Percentiles rank a stretch among this genome's conserved stretches.
These are phyloP conservation scores for Andrena flavipes DNA, from an alignment of 2,888 invertebrate species.

Conservation along the genomic window DNA sequence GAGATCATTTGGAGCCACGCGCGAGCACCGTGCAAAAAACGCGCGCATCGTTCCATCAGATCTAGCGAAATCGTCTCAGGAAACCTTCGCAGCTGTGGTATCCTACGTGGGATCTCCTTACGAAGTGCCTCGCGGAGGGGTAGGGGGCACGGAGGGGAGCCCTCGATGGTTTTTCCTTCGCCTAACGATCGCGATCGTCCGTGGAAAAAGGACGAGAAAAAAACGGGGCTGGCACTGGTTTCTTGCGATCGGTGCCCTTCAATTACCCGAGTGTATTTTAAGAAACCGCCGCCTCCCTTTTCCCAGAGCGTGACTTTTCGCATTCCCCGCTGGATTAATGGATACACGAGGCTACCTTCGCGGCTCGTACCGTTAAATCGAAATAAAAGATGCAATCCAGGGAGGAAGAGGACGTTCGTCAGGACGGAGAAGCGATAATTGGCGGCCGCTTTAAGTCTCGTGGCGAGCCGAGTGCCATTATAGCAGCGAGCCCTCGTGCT, in stretches of 20 bases:
- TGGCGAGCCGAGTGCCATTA: slow-evolving; percentile 53
- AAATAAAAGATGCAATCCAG: slow-evolving; percentile 45
- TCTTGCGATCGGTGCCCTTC: slow-evolving; percentile 61
- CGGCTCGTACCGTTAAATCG: slow-evolving; percentile 49
- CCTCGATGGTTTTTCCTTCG: slow-evolving; percentile 27
- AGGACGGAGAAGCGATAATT: slow-evolving; percentile 62
- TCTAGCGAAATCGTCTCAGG: background rate
- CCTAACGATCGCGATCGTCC: slow-evolving; percentile 37
- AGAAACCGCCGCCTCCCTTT: slow-evolving; percentile 52
- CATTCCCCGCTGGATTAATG: slow-evolving; percentile 66
- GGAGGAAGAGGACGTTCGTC: slow-evolving; percentile 30
- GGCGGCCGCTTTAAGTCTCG: slow-evolving; percentile 60
- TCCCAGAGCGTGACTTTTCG: slow-evolving; percentile 61
- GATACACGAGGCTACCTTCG: slow-evolving; percentile 50
- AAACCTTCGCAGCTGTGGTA: background rate
- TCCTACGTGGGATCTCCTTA: background rate
- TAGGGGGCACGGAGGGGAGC: background rate
- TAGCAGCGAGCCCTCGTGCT: slow-evolving; percentile 52
- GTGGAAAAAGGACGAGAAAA: background rate
- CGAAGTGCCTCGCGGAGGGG: slow-evolving; percentile 1
- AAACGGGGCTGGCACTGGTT: slow-evolving; percentile 43
- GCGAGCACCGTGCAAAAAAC: slow-evolving; percentile 20
- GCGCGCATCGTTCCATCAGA: background rate
- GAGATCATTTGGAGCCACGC: slow-evolving; percentile 36
- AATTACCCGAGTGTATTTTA: slow-evolving; percentile 60